These are phyloP conservation scores for Aurelia coerulea DNA, from an alignment of 30 jellyfish, hydroid and myxozoan genomes.

Conservation along the genomic window DNA sequence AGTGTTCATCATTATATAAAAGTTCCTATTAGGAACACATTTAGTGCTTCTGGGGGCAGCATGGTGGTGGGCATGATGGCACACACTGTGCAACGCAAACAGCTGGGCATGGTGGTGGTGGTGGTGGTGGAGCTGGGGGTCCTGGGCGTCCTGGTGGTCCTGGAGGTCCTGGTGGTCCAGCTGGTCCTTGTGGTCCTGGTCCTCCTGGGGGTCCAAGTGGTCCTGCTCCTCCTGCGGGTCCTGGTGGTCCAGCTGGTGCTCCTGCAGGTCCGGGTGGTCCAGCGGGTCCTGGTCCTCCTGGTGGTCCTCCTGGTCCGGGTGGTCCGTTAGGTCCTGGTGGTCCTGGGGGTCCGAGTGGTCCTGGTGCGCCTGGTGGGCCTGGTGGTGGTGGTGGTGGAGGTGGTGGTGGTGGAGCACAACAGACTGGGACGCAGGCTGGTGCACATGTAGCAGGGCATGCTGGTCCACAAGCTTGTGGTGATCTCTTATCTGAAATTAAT, in stretches of 20 bases:
- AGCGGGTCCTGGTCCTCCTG: constrained; percentile 92
- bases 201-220: constrained; percentile 97
- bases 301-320: constrained; percentile 99
- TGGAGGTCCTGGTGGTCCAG: constrained; percentile 99
- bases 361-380: constrained; percentile 99
- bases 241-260: constrained; percentile 96
- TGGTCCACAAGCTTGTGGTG: constrained; percentile 86
- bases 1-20: constrained; percentile 15
- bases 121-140: constrained; percentile 99
- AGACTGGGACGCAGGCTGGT: constrained; percentile 94
- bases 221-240: constrained; percentile 91
- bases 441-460: constrained; percentile 97
- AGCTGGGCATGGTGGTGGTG: constrained; percentile 98
- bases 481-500: constrained; percentile 70
- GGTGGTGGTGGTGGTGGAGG: constrained; percentile 99
- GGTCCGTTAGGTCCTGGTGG: constrained; percentile 99
- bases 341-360: constrained; percentile 99
- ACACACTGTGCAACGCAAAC: constrained; percentile 79
- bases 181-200: constrained; percentile 99
- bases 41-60: constrained; percentile 73
- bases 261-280: constrained; percentile 97
- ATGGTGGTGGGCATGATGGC: constrained; percentile 91
- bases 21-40: constrained; percentile 7
- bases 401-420: constrained; percentile 96
- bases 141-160: constrained; percentile 99